A percentile compares a stretch with the other conserved stretches of the same genome.
These are phyloP conservation scores for Sebastes kiyomatsui DNA, from an alignment of 2,797 vertebrate species.

Conservation along the genomic window DNA sequence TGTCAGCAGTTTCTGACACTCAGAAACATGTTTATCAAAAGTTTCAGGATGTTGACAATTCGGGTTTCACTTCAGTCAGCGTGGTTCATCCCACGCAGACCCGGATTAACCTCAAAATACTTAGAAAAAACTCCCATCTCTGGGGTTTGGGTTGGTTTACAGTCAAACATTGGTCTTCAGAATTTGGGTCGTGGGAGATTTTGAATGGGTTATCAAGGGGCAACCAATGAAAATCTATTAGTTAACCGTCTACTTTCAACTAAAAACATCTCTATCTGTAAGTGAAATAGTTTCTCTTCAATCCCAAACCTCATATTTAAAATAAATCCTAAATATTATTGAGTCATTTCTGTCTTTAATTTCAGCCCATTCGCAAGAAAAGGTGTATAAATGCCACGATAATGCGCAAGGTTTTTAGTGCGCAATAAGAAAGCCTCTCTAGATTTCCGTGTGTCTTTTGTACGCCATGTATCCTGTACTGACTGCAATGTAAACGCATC, in stretches of 20 bases:
- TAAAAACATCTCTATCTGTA: not conserved
- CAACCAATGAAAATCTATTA: too few species aligned
- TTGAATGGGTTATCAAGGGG: not conserved
- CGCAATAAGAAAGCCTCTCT: too few species aligned
- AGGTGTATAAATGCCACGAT: too few species aligned
- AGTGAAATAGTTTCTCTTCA: not conserved
- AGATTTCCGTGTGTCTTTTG: too few species aligned
- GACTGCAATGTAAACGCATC: too few species aligned
- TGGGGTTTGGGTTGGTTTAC: not conserved
- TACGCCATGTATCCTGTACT: too few species aligned
- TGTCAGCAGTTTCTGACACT: not conserved
- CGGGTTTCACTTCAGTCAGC: not conserved
- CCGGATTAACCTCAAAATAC: not conserved
- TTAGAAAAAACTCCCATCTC: too few species aligned
- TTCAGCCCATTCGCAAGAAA: too few species aligned
- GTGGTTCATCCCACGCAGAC: not conserved
- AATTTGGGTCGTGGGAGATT: not conserved
- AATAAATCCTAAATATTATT: not conserved
- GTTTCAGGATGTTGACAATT: not conserved
- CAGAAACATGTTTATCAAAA: not conserved
- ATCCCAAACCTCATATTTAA: not conserved
- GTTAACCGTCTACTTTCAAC: not conserved
- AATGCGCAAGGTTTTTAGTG: too few species aligned
- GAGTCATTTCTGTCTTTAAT: not conserved
- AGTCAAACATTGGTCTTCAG: not conserved